Percentiles rank a stretch among this genome's conserved stretches.
Evolutionary conservation across 2,797 vertebrate species (phyloP).

Genomic region (Spinus pinus): DNA sequence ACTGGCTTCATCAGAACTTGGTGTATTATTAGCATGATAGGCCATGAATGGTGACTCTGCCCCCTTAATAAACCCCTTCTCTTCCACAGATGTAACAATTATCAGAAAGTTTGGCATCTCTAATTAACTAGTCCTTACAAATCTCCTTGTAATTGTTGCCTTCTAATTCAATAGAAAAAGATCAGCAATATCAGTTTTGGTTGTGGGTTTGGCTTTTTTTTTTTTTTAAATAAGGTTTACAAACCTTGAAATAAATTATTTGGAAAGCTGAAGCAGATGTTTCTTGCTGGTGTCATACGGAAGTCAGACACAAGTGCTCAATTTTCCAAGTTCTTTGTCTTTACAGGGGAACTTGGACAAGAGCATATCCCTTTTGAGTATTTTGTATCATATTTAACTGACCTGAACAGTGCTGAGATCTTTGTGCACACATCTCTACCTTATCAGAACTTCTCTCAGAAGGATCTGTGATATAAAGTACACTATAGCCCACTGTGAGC

Average conservation of each 20-base stretch:
- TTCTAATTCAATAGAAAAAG: neutral
- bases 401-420: neutral
- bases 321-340: neutral
- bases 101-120: slow-evolving; percentile 19
- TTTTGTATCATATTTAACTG: neutral
- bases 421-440: neutral
- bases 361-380: neutral
- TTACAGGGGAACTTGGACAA: neutral
- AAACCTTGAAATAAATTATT: neutral
- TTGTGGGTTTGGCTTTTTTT: neutral
- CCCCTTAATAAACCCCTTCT: slow-evolving; percentile 14
- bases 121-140: neutral
- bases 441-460: neutral
- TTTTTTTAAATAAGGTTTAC: neutral
- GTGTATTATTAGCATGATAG: neutral
- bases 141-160: neutral
- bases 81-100: slow-evolving; percentile 18
- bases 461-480: neutral
- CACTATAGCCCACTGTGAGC: neutral
- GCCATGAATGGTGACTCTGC: neutral
- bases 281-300: neutral
- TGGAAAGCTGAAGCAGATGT: neutral
- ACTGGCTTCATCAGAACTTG: neutral
- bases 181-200: neutral
- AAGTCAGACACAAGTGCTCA: neutral